These are phyloP conservation scores for Ophraella communa DNA, from an alignment of 2,888 invertebrate species.

Conservation along the genomic window DNA sequence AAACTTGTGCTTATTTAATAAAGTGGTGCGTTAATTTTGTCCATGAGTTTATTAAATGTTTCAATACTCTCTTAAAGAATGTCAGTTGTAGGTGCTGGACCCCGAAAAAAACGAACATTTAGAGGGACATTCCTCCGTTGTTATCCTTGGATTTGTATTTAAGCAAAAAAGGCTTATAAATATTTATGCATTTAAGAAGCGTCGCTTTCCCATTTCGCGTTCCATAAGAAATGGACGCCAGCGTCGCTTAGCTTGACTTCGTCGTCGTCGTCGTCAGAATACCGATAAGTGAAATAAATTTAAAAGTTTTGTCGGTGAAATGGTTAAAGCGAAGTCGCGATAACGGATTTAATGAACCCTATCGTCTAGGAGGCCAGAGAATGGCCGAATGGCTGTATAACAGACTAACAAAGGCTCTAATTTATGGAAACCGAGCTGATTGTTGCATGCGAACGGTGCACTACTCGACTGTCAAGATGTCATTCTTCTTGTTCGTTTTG, in stretches of 20 bases:
- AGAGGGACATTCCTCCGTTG: no score
- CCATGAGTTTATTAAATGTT: no score
- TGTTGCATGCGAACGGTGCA: slow-evolving; percentile 51
- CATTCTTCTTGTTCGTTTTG: slow-evolving; percentile 8
- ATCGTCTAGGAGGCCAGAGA: slow-evolving; percentile 52
- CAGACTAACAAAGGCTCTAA: slow-evolving; percentile 55
- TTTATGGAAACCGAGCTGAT: slow-evolving; percentile 56
- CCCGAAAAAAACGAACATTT: no score
- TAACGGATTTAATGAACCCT: slow-evolving; percentile 61
- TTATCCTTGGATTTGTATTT: no score
- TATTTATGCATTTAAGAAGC: background rate
- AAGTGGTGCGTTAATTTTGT: no score
- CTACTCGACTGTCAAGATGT: slow-evolving; percentile 20
- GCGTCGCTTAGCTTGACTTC: slow-evolving; percentile 40
- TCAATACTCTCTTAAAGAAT: no score
- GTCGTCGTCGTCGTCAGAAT: slow-evolving; percentile 50
- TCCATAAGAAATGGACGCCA: slow-evolving; percentile 6
- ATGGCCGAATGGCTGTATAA: slow-evolving; percentile 51
- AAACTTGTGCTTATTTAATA: no score
- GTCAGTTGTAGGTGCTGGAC: no score
- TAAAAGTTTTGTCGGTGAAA: slow-evolving; percentile 57
- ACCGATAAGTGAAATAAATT: slow-evolving; percentile 60
- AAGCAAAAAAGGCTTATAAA: background rate
- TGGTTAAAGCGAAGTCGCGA: slow-evolving; percentile 52
- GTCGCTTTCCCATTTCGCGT: background rate